Evolutionary conservation across 1,140 invertebrate species (phyloP).

Genomic region (Dinoponera quadriceps): DNA sequence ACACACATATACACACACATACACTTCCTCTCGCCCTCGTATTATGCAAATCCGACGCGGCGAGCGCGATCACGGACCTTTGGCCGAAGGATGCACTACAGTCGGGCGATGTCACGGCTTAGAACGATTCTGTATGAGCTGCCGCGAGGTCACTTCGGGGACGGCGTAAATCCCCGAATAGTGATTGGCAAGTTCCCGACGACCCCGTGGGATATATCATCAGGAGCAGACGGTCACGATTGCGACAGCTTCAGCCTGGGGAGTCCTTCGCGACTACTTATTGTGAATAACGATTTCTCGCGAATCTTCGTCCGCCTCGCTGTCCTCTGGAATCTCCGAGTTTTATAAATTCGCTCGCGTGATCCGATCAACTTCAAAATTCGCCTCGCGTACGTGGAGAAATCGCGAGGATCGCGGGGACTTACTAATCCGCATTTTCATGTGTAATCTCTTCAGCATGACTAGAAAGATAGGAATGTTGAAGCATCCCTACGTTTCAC

Average conservation of each 20-base stretch:
- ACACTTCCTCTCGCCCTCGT: conserved; percentile 16
- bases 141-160: conserved; percentile 14
- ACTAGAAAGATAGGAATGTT: too few relatives aligned
- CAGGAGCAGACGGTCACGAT: conserved; percentile 69
- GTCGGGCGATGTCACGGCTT: conserved; percentile 48
- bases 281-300: conserved; percentile 69
- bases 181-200: conserved; percentile 70
- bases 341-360: not conserved
- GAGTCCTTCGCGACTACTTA: conserved; percentile 63
- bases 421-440: not conserved
- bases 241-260: conserved; percentile 64
- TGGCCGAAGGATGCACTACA: conserved; percentile 62
- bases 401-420: not conserved
- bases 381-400: not conserved
- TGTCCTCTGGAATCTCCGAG: not conserved
- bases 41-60: conserved; percentile 69
- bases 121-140: conserved; percentile 57
- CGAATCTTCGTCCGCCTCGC: conserved; percentile 33
- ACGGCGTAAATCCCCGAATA: conserved; percentile 65
- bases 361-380: not conserved
- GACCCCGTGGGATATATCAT: conserved; percentile 75
- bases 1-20: not conserved
- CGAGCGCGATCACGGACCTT: conserved; percentile 52
- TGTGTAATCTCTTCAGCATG: not conserved
- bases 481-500: not conserved